Conservation (phyloP, 2,113 vertebrate genomes). For the Chaetorhynchus papuensis region DNA sequence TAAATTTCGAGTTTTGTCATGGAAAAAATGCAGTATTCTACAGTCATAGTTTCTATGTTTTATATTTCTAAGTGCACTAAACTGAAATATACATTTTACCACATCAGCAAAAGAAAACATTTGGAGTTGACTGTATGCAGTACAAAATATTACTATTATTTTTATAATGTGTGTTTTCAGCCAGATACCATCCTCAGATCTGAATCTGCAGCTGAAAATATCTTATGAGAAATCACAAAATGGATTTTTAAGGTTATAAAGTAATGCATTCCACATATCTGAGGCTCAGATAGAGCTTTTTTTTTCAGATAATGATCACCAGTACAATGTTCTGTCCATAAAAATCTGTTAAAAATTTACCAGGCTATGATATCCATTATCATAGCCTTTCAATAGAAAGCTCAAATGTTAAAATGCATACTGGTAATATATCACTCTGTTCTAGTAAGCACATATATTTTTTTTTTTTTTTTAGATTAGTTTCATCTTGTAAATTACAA, state of each 20-base stretch:
- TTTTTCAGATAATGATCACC: not conserved
- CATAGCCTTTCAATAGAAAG: not conserved
- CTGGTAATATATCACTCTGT: not conserved
- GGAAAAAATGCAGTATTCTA: not conserved
- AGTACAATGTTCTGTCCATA: not conserved
- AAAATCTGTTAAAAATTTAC: constrained; percentile 38
- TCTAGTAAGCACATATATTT: not conserved
- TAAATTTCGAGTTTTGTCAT: not conserved
- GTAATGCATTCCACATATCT: not conserved
- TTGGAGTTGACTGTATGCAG: not conserved
- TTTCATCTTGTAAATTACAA: constrained; percentile 55
- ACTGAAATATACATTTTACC: not conserved
- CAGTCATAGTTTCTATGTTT: not conserved
- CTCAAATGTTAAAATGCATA: not conserved
- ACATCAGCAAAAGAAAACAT: not conserved
- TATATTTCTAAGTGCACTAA: not conserved
- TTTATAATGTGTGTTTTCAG: not conserved
- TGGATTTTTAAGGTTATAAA: constrained; percentile 13
- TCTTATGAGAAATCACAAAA: not conserved
- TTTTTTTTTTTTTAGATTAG: constrained; percentile 22
- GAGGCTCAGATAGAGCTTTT: not conserved
- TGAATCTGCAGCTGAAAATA: not conserved
- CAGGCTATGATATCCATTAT: not conserved
- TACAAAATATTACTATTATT: not conserved
- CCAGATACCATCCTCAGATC: not conserved